phyloP scores from a whole-genome alignment of 2,113 vertebrate genomes.

The Urocitellus parryii region DNA sequence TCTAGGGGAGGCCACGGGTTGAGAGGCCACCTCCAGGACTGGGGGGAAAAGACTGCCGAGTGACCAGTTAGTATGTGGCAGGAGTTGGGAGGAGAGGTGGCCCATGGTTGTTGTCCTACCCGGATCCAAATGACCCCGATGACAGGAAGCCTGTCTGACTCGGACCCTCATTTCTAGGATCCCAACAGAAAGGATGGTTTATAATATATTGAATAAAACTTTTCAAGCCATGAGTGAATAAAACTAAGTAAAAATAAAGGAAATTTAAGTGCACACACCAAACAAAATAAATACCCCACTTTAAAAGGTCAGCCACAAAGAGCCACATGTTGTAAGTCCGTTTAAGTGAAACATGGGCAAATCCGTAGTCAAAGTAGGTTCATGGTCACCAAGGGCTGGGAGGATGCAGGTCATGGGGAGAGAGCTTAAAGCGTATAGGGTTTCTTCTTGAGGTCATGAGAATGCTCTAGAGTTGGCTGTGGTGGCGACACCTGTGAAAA shows the following conservation, averaged over 20 bases:
- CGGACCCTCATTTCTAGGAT: not conserved
- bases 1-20: too few species aligned
- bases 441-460: not conserved
- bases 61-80: fast-evolving
- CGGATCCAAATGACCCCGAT: too few species aligned
- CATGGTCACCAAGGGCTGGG: not conserved
- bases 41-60: not conserved
- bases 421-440: not conserved
- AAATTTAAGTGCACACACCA: fast-evolving
- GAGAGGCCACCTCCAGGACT: not conserved
- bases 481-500: not conserved
- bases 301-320: not conserved
- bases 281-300: not conserved
- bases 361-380: not conserved
- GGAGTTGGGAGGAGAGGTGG: not conserved
- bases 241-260: not conserved
- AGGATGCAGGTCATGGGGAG: fast-evolving
- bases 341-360: not conserved
- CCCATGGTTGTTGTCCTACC: fast-evolving
- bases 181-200: not conserved
- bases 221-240: not conserved
- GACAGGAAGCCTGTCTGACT: not conserved
- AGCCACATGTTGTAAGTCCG: not conserved
- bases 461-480: not conserved
- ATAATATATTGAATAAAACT: not conserved